phyloP scores from a whole-genome alignment of 1,140 invertebrate species.

The Hypsibius dujardini region DNA sequence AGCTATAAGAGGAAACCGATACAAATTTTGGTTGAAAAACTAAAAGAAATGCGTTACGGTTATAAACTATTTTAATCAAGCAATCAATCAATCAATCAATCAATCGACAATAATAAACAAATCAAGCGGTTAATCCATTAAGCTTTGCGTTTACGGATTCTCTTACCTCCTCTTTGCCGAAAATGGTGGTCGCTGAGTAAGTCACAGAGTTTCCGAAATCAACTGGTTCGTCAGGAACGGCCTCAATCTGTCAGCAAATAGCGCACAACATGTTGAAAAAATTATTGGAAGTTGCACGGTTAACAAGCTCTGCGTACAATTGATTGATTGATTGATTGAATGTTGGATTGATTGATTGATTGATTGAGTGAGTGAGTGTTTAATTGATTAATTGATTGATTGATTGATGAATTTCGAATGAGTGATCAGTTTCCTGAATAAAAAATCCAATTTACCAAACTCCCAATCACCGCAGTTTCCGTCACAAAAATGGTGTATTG shows the following conservation, averaged over 20 bases:
- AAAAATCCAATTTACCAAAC: too few relatives aligned
- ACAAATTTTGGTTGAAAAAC: not conserved
- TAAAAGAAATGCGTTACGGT: not conserved
- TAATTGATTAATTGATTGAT: not conserved
- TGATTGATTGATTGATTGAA: not conserved
- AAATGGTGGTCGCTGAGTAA: not conserved
- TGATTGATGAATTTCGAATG: too few relatives aligned
- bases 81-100: not conserved
- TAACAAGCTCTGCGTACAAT: not conserved
- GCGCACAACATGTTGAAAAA: too few relatives aligned
- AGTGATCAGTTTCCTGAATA: too few relatives aligned
- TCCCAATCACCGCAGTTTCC: too few relatives aligned
- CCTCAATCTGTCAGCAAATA: not conserved
- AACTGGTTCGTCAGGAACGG: not conserved
- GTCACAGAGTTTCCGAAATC: not conserved
- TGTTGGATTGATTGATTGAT: not conserved
- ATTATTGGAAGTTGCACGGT: not conserved
- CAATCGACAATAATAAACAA: not conserved
- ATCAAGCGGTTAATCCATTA: not conserved
- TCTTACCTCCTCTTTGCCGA: not conserved
- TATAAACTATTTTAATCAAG: not conserved
- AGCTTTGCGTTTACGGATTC: not conserved
- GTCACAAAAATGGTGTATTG: too few relatives aligned
- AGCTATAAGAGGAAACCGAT: not conserved
- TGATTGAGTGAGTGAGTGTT: not conserved